Base-by-base conservation (phyloP, 2,113 vertebrate species). In the Garra rufa region DNA sequence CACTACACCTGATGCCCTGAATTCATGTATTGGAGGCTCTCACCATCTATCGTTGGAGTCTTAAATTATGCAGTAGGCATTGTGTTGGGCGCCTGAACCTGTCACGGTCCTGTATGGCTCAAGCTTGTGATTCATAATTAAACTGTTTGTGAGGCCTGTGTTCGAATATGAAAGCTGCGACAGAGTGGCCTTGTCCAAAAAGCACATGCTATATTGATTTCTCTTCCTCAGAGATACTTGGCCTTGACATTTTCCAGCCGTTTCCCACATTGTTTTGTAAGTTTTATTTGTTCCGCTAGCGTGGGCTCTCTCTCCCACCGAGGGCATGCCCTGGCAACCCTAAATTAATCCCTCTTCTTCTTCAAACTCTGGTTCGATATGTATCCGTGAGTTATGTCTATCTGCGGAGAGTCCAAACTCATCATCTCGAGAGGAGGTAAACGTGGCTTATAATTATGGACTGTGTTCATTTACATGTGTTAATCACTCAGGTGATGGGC, bases 401-500 rank as follows among this genome's bases (percentile, higher is more conserved):
- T 86, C 83, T 67, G 43, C 84, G 70, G 76, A 84, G 55, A 82
- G 59, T 70, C 63, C 73, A 76, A 70, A 82, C 73, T 41, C 55
- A 28, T 34, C 50, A 48, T 83, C 48, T 83, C 46, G 34, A 44
- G 14, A 81, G 70, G 75, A 82, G 77, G 80, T 81, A 34, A 80
- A 86, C 26, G 76, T 88, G 48, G 59, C 6, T 76, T 71, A 81
- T 88, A 87, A 85, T 85, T 87, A 80, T 79, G 59, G 80, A 74
- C 87, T 83, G 83, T 88, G 76, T 88, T 85, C 86, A 87, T 88
- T 90, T 86, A 85, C 83, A 86, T 88, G 88, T 67, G 80, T 81
- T 88, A 89, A 90, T 87, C 88, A 83, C 82, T 74, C 86, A 89
- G 87, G 89, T 89, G 88, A 88, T 87, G 83, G 80, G 84, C 88